Evolutionary conservation across 2,888 invertebrate species (phyloP), one percentile per base, ranked within the genome.

Genomic region (Troides oblongomaculatus): DNA sequence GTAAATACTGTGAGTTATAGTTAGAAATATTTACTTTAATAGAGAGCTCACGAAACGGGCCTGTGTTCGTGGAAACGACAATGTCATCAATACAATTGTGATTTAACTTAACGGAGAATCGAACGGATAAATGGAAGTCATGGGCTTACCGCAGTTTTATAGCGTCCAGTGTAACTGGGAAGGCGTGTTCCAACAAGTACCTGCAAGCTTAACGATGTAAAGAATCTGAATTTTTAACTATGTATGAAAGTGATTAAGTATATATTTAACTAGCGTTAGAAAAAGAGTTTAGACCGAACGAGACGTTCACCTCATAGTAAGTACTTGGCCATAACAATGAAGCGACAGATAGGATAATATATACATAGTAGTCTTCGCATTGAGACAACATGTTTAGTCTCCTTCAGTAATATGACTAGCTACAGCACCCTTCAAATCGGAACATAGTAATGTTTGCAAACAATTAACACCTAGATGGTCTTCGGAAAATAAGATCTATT

Each of bases 1-100:
- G 71, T 75, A 74, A 75, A 72, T 75, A 75, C 74, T 79, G 10
- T 81, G 82, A 81, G 79, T 80, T 82, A 82, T 80, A 72, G 72
- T 73, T 74, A 69, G 71, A 53, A 76, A 64, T 77, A 76, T 81
- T 81, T 79, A 79, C 80, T 80, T 46, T 81, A 78, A 78, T 77
- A 76, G 74, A 78, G 81, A 81, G 78, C 81, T 73, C 82, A 82
- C 81, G 78, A 75, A 73, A 66, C 66, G 74, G 69, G 64, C 69
- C 14, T 68, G 63, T 69, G 68, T 64, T 62, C 64, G 57, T 58
- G 39, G 62, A 65, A 68, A 65, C 68, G 62, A 62, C 63, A 71
- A 56, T 53, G 59, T 68, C 65, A 68, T 71, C 60, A 64, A 66
- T 64, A 64, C 64, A n/a, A 69, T 65, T 65, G 66, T 64, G 70